Base-by-base conservation (phyloP, 1,140 invertebrate species). In the Neuroterus valhalla region DNA sequence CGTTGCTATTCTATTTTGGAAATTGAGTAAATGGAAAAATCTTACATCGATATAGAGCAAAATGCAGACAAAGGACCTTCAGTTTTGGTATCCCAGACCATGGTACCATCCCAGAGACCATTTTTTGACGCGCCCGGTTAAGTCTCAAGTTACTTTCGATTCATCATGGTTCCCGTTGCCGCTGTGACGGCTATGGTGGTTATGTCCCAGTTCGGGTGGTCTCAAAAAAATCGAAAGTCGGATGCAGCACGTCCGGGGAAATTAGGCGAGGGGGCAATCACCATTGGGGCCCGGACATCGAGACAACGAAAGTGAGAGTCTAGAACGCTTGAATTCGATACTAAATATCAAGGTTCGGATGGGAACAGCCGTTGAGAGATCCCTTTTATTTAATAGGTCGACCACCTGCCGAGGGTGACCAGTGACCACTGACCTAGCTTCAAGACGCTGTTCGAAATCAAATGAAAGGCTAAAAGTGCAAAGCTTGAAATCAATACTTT, bases 401-500 rank as follows among this genome's bases (percentile, higher is more conserved):
- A 62, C 52, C 52, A 62, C 52, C 52, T 62, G 52, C 19, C 21
- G 21, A 62, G 52, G 52, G 12, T 62, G 52, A 62, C 23, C 52
- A 48, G 10, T 50, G 26, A 26, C 26, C 26, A 26, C 31, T 38
- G 31, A 10, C 31, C 31, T 8, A 38, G 5, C 31, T 23, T 5
- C 10, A 52, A 19, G 17, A 52, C 19, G 17, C 11, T 21, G 6
- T 26, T 12, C 52, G 2, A 5, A 3, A 12, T 62, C 14, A 21
- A 62, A 26, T 23, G 11, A 55, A 23, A 14, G 21, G 26, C 4
- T 26, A 26, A 26, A 26, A 55, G 19, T 17, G 17, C 19, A 52
- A 52, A n/a, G n/a, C 31, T 31, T 31, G 8, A 31, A 31, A 31
- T 31, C 31, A 31, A 31, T 31, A 8, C 5, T 38, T 38, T 38